Conservation (phyloP, 2,888 invertebrate genomes). For the Eurois occulta region DNA sequence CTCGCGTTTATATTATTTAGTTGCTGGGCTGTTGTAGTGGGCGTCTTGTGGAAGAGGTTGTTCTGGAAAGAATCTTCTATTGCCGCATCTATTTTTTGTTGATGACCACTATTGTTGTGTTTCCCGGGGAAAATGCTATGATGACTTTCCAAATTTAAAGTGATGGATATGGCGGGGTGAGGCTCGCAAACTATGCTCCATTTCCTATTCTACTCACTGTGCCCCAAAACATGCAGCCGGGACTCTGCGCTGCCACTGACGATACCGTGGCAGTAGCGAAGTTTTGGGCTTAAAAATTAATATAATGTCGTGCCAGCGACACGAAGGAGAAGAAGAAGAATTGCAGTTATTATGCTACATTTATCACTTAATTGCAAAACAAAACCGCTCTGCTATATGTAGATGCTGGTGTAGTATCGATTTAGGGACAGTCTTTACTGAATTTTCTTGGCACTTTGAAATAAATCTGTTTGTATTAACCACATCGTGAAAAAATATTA, state of each 20-base stretch:
- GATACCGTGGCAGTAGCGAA: not conserved
- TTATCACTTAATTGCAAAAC: not conserved
- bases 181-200: not conserved
- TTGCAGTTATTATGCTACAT: not conserved
- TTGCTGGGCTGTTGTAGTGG: not conserved
- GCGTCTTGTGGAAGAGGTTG: not conserved
- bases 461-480: not conserved
- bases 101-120: not conserved
- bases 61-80: not conserved
- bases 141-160: not conserved
- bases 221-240: not conserved
- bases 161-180: not conserved
- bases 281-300: not conserved
- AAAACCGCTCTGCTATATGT: not conserved
- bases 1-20: constrained; percentile 31
- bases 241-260: not conserved
- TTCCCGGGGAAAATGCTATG: not conserved
- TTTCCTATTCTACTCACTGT: no score
- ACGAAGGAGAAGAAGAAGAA: no score
- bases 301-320: no score
- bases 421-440: not conserved
- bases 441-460: not conserved
- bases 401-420: not conserved
- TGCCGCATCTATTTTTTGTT: not conserved
- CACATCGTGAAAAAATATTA: not conserved